Conservation (phyloP, 2,888 invertebrate species). For the Rhingia campestris region DNA sequence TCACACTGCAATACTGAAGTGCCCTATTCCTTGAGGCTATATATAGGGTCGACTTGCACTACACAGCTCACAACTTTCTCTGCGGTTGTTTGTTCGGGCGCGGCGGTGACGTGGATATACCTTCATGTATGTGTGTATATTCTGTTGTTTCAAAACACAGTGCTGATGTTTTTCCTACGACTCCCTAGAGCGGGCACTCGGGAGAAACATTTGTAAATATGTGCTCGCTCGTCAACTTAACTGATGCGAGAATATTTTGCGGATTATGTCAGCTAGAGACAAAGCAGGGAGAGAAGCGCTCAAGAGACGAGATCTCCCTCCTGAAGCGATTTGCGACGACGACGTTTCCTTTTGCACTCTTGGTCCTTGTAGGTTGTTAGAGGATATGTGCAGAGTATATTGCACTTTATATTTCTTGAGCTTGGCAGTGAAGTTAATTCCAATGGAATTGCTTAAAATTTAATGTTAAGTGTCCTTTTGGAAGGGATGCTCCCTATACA, state of each 20-base stretch:
- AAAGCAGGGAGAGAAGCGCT: constrained; percentile 42
- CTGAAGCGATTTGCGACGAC: constrained; percentile 11
- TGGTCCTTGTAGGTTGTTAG: constrained; percentile 21
- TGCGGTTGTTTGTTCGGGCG: constrained; percentile 63
- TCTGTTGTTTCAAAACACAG: constrained; percentile 38
- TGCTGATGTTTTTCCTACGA: constrained; percentile 51
- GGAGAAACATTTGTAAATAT: constrained; percentile 64
- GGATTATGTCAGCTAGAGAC: constrained; percentile 71
- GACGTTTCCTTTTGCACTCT: constrained; percentile 12
- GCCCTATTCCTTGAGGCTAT: constrained; percentile 66
- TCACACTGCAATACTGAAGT: constrained; percentile 35
- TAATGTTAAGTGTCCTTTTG: constrained; percentile 38
- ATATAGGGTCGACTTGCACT: constrained; percentile 45
- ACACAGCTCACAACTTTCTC: constrained; percentile 56
- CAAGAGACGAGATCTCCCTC: constrained; percentile 19
- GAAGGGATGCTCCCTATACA: constrained; percentile 1
- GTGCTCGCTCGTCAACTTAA: constrained; percentile 69
- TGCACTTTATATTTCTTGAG: constrained; percentile 56
- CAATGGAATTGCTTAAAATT: constrained; percentile 54
- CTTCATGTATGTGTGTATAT: not conserved
- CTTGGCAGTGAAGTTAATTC: constrained; percentile 55
- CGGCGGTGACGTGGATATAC: not conserved
- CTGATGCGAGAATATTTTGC: constrained; percentile 71
- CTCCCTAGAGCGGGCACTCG: constrained; percentile 32
- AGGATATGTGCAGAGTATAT: constrained; percentile 35